These are phyloP conservation scores for Saturnia japonica DNA, from an alignment of 2,888 invertebrate genomes.

Conservation along the genomic window DNA sequence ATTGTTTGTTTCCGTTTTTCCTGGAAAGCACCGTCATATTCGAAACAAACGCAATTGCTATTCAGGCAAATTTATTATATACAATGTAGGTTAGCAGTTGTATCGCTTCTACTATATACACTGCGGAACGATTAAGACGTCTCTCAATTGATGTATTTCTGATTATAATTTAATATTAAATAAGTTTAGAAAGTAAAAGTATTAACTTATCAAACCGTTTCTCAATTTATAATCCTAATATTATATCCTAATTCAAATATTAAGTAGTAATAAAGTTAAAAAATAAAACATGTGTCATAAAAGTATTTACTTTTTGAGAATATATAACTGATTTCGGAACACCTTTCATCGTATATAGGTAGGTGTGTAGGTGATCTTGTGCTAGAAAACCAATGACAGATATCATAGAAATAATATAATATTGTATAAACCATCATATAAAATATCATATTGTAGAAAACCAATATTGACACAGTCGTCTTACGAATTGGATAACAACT, in stretches of 20 bases:
- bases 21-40: constrained; percentile 54
- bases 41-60: constrained; percentile 26
- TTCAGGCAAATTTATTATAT: constrained; percentile 24
- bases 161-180: neutral
- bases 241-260: too few relatives aligned
- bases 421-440: too few relatives aligned
- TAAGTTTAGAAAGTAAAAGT: neutral
- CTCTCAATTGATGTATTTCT: constrained; percentile 19
- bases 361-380: neutral
- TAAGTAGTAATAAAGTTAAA: too few relatives aligned
- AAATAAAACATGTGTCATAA: too few relatives aligned
- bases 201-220: neutral
- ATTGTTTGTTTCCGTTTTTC: constrained; percentile 59
- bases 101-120: constrained; percentile 15
- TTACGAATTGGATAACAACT: neutral
- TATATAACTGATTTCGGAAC: neutral
- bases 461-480: neutral
- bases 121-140: constrained; percentile 7
- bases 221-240: neutral
- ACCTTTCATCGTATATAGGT: neutral
- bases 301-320: neutral
- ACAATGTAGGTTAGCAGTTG: constrained; percentile 30
- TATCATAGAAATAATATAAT: too few relatives aligned
- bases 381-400: too few relatives aligned
- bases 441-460: too few relatives aligned